These are phyloP conservation scores for Morinoia aosen DNA, from an alignment of 2,888 invertebrate genomes.

Conservation along the genomic window DNA sequence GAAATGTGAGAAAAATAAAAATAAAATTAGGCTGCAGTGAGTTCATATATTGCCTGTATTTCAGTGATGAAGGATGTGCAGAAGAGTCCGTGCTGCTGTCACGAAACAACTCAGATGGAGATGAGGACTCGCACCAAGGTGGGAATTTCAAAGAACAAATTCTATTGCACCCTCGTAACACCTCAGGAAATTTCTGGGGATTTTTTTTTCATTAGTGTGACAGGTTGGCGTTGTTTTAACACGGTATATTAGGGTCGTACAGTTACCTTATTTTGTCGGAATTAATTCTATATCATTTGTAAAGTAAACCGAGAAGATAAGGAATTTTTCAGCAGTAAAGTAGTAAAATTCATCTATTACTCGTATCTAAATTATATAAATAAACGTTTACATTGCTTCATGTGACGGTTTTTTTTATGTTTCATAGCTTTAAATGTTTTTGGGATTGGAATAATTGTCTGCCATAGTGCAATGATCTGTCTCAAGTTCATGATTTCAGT, in stretches of 20 bases:
- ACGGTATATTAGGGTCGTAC: not conserved
- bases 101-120: not conserved
- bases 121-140: not conserved
- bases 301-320: not conserved
- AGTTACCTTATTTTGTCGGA: not conserved
- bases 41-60: not conserved
- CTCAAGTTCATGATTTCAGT: not conserved
- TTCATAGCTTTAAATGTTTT: too few relatives aligned
- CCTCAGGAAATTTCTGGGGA: too few relatives aligned
- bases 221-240: not conserved
- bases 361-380: too few relatives aligned
- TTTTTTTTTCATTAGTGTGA: too few relatives aligned
- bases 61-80: not conserved
- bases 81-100: conserved; percentile 27
- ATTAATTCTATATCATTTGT: not conserved
- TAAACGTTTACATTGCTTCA: too few relatives aligned
- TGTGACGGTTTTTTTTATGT: too few relatives aligned
- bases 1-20: too few relatives aligned
- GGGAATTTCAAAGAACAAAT: not conserved
- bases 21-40: too few relatives aligned
- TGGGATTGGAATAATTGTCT: not conserved
- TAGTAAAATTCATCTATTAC: too few relatives aligned
- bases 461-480: not conserved
- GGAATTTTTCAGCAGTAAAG: not conserved
- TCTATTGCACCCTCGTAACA: too few relatives aligned